Evolutionary conservation across 92 coral and sea anemone species (phyloP).

Genomic region (Palythoa heliodiscus): DNA sequence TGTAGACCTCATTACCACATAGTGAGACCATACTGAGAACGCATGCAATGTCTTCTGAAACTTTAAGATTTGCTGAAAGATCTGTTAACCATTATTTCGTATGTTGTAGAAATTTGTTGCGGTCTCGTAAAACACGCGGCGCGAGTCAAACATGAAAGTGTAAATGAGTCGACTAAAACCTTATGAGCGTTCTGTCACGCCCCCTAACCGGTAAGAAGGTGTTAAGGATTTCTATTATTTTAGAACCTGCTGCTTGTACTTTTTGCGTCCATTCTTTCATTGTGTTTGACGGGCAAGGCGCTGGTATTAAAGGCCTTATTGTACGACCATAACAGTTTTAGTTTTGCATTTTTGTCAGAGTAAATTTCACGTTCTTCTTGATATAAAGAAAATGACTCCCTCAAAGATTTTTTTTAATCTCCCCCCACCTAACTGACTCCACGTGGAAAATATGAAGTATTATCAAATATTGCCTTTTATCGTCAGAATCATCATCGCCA

Average conservation of each 20-base stretch:
- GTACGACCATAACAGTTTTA: neutral
- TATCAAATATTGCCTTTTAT: neutral
- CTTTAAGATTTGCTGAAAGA: neutral
- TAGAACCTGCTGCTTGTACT: constrained; percentile 15
- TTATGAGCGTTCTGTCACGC: neutral
- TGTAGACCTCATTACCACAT: constrained; percentile 5
- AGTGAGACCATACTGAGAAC: neutral
- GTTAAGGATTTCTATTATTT: neutral
- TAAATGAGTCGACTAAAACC: neutral
- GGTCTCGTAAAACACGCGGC: neutral
- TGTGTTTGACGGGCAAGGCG: neutral
- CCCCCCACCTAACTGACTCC: constrained; percentile 1
- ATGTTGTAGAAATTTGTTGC: neutral
- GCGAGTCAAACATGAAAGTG: neutral
- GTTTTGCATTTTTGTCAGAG: neutral
- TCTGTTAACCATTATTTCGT: neutral
- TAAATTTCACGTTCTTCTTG: constrained; percentile 10
- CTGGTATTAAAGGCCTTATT: neutral
- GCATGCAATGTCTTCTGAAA: constrained; percentile 23
- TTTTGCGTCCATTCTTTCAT: constrained; percentile 15
- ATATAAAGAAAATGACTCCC: neutral
- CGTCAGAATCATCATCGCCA: too few relatives aligned
- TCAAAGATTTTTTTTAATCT: neutral
- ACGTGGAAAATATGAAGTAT: constrained; percentile 26
- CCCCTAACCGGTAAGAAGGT: neutral